These are phyloP conservation scores for Temnothorax longispinosus DNA, from an alignment of 1,140 invertebrate genomes.

Conservation along the genomic window DNA sequence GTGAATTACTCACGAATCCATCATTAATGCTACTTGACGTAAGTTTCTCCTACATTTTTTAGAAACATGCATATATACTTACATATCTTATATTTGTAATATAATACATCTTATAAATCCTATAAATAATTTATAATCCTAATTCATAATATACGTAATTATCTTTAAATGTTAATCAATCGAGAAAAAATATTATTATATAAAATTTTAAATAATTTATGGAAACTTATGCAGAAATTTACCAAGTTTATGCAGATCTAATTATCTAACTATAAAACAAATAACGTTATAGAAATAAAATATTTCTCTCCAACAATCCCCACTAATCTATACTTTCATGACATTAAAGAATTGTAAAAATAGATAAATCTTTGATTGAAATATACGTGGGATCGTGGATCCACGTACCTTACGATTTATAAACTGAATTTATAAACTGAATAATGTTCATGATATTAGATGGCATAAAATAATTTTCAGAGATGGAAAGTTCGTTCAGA, in stretches of 20 bases:
- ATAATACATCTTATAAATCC: neutral
- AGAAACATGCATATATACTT: neutral
- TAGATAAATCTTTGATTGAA: neutral
- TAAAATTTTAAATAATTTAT: neutral
- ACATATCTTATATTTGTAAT: neutral
- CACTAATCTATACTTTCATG: neutral
- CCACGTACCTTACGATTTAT: neutral
- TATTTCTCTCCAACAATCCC: neutral
- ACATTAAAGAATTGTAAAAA: neutral
- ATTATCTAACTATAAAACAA: neutral
- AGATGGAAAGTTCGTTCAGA: neutral
- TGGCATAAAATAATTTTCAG: neutral
- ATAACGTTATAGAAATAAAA: neutral
- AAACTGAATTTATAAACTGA: neutral
- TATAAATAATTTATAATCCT: too few species aligned
- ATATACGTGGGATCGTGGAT: neutral
- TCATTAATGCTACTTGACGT: slow-evolving; percentile 94
- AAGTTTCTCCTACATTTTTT: slow-evolving; percentile 83
- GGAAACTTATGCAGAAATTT: neutral
- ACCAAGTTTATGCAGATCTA: neutral
- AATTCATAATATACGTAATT: neutral
- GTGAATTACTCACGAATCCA: slow-evolving; percentile 94
- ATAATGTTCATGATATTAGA: neutral
- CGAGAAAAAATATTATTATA: neutral
- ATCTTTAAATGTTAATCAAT: slow-evolving; percentile 16